Evolutionary conservation across 1,140 invertebrate genomes (phyloP).

Genomic region (Euura saliciscinereae): DNA sequence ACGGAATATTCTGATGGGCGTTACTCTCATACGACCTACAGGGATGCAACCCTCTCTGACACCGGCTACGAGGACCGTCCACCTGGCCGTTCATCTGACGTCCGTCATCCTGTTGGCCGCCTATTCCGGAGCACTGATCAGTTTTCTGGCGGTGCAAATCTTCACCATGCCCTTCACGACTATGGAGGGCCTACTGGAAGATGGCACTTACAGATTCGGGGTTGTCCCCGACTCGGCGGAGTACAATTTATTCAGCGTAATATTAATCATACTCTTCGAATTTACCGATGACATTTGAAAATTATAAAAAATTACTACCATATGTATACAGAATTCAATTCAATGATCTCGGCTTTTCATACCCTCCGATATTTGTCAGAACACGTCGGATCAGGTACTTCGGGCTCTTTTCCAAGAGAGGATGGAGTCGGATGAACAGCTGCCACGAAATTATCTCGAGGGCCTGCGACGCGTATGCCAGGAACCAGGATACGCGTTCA

Average conservation of each 20-base stretch:
- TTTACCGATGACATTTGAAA: background rate
- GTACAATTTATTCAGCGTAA: constrained; percentile 51
- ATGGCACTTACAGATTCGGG: constrained; percentile 50
- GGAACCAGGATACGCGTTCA: constrained; percentile 51
- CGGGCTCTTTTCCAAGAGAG: constrained; percentile 41
- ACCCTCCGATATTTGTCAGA: constrained; percentile 28
- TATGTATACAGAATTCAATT: background rate
- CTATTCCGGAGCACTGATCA: constrained; percentile 57
- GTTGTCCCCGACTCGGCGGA: constrained; percentile 50
- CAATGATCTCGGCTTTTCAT: too few species aligned
- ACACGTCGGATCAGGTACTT: constrained; percentile 43
- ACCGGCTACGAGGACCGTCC: constrained; percentile 48
- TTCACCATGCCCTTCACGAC: constrained; percentile 54
- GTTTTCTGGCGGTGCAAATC: constrained; percentile 50
- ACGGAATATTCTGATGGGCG: background rate
- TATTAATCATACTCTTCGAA: background rate
- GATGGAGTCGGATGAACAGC: constrained; percentile 31
- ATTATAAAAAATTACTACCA: constrained; percentile 7
- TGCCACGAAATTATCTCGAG: constrained; percentile 49
- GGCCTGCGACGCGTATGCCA: constrained; percentile 46
- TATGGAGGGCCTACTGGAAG: constrained; percentile 52
- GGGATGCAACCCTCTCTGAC: constrained; percentile 42
- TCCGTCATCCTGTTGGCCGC: constrained; percentile 53
- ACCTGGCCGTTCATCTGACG: constrained; percentile 47
- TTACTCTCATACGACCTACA: constrained; percentile 17